Conservation (phyloP, 2,888 invertebrate species). For the Hypselothyrea guttata region DNA sequence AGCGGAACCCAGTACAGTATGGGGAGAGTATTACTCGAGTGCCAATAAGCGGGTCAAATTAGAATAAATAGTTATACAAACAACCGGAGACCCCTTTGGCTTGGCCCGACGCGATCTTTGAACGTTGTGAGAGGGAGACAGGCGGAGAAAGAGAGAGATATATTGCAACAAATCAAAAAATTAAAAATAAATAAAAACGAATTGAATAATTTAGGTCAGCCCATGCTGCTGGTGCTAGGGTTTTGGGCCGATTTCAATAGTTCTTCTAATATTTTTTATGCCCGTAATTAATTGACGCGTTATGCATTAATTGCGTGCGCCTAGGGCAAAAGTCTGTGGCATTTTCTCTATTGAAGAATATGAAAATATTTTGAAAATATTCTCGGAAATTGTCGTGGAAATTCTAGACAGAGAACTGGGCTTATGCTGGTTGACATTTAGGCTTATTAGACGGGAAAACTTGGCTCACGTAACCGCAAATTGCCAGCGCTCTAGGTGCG, state of each 20-base stretch:
- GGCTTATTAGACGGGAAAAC: constrained; percentile 35
- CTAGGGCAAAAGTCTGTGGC: constrained; percentile 18
- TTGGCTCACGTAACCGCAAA: constrained; percentile 47
- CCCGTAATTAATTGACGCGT: constrained; percentile 61
- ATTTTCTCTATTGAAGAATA: constrained; percentile 58
- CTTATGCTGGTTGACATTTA: constrained; percentile 79
- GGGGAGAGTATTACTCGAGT: constrained; percentile 45
- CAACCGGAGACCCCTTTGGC: constrained; percentile 72
- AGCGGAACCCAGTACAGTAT: constrained; percentile 36
- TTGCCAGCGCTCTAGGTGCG: constrained; percentile 18
- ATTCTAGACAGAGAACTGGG: neutral
- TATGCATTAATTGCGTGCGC: constrained; percentile 63
- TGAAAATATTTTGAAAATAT: constrained; percentile 73
- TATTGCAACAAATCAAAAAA: constrained; percentile 80
- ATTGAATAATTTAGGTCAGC: constrained; percentile 81
- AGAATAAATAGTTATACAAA: constrained; percentile 79
- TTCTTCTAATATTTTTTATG: constrained; percentile 22
- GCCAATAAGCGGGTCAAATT: constrained; percentile 81
- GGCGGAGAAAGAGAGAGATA: constrained; percentile 9
- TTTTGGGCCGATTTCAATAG: constrained; percentile 17
- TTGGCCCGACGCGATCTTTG: constrained; percentile 30
- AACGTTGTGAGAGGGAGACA: constrained; percentile 18
- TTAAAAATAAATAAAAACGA: constrained; percentile 81
- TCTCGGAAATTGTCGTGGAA: constrained; percentile 1
- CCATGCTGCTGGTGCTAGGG: constrained; percentile 34